phyloP scores from a whole-genome alignment of 2,888 invertebrate species.

The Micoletzkya japonica region DNA sequence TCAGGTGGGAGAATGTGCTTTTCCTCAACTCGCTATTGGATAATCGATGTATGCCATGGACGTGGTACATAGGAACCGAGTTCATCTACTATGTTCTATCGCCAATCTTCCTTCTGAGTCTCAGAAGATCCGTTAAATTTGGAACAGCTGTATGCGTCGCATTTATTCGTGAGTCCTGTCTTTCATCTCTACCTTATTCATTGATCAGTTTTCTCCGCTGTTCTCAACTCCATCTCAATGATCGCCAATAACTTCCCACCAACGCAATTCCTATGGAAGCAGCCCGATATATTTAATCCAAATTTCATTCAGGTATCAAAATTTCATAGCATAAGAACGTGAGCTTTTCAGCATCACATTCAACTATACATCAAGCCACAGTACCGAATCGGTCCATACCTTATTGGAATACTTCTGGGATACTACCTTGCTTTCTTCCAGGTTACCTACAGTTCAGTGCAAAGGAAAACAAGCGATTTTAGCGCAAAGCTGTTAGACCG shows the following conservation, averaged over 20 bases:
- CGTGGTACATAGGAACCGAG: slow-evolving; percentile 64
- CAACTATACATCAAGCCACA: slow-evolving; percentile 63
- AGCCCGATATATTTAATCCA: slow-evolving; percentile 62
- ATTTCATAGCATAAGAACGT: not conserved
- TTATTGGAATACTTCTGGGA: slow-evolving; percentile 60
- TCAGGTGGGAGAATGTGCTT: slow-evolving; percentile 47
- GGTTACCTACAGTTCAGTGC: not conserved
- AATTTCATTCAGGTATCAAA: slow-evolving; percentile 54
- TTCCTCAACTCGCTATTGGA: slow-evolving; percentile 53
- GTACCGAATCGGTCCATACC: slow-evolving; percentile 56
- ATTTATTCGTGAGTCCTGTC: slow-evolving; percentile 4
- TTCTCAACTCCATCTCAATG: slow-evolving; percentile 52
- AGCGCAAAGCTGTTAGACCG: slow-evolving; percentile 29
- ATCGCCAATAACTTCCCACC: slow-evolving; percentile 61
- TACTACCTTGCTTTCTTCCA: slow-evolving; percentile 57
- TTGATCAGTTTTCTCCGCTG: slow-evolving; percentile 43
- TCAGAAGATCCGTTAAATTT: slow-evolving; percentile 48
- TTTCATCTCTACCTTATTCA: not conserved
- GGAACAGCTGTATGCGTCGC: slow-evolving; percentile 42
- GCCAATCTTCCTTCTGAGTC: slow-evolving; percentile 59
- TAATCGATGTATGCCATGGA: slow-evolving; percentile 63
- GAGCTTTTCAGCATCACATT: slow-evolving; percentile 53
- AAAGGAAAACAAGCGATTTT: not conserved
- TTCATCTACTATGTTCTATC: slow-evolving; percentile 63
- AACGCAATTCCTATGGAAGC: slow-evolving; percentile 62